A percentile compares a stretch with the other conserved stretches of the same genome.
Conservation (phyloP, 2,888 invertebrate species). For the Ophonus ardosiacus region DNA sequence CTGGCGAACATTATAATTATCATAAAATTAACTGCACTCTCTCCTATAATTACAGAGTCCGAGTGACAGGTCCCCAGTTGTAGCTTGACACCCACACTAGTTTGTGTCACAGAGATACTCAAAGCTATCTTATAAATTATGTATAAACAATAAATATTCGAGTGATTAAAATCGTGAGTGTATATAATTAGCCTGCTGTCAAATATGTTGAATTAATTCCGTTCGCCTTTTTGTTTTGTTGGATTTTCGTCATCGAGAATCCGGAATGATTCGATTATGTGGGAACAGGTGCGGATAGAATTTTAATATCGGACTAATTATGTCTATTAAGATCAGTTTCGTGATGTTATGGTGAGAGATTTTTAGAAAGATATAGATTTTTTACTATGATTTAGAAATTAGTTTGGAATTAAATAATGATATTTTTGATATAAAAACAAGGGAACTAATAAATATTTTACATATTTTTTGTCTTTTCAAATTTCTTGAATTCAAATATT, state of each 20-base stretch:
- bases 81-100: constrained; percentile 43
- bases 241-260: constrained; percentile 21
- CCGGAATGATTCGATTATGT: constrained; percentile 5
- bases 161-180: constrained; percentile 58
- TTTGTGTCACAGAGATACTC: constrained; percentile 44
- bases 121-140: constrained; percentile 59
- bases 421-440: no score
- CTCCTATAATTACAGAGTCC: constrained; percentile 40
- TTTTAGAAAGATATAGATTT: not conserved
- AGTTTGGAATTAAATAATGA: not conserved
- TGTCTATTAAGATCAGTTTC: not conserved
- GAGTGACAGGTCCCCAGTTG: constrained; percentile 23
- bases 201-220: constrained; percentile 61
- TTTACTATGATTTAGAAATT: not conserved
- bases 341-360: not conserved
- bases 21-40: constrained; percentile 62
- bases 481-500: no score
- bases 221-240: constrained; percentile 45
- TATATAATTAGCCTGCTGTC: constrained; percentile 57
- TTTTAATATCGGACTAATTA: constrained; percentile 3
- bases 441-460: no score
- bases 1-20: constrained; percentile 59
- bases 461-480: no score
- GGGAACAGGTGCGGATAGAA: constrained; percentile 30
- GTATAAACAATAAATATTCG: constrained; percentile 62